phyloP scores from a whole-genome alignment of 2,113 vertebrate species.

The Heliornis fulica region DNA sequence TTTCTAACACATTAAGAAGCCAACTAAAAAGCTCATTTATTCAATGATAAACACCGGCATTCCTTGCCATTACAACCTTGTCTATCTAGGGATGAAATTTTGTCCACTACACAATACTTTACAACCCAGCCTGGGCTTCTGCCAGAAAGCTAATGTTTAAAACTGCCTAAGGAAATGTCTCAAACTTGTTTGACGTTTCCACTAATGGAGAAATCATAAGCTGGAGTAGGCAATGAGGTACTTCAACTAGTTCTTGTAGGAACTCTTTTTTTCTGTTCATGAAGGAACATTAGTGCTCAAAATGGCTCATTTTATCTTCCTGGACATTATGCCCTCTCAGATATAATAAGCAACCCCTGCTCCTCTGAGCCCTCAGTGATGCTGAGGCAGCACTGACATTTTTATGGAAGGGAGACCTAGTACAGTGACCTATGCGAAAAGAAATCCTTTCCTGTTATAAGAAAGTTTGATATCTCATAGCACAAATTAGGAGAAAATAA shows the following conservation, averaged over 20 bases:
- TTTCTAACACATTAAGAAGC: background rate
- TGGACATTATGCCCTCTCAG: background rate
- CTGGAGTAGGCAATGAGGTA: background rate
- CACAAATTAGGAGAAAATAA: background rate
- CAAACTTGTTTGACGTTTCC: background rate
- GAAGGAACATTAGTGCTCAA: background rate
- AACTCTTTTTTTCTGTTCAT: background rate
- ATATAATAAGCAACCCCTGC: background rate
- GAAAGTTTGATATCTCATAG: background rate
- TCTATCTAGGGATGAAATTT: background rate
- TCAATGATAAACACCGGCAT: background rate
- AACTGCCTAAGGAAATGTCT: background rate
- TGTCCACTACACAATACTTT: background rate
- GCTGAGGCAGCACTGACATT: background rate
- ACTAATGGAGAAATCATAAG: background rate
- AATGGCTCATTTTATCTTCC: background rate
- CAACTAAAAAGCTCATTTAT: constrained; percentile 5
- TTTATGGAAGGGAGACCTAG: background rate
- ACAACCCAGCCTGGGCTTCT: background rate
- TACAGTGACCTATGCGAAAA: background rate
- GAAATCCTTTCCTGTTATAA: background rate
- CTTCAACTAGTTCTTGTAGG: background rate
- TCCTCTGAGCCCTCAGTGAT: background rate
- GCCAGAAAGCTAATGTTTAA: constrained; percentile 9
- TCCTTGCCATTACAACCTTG: constrained; percentile 1